Evolutionary conservation across 2,797 vertebrate genomes (phyloP).

Genomic region (Paramormyrops hopkinsi): DNA sequence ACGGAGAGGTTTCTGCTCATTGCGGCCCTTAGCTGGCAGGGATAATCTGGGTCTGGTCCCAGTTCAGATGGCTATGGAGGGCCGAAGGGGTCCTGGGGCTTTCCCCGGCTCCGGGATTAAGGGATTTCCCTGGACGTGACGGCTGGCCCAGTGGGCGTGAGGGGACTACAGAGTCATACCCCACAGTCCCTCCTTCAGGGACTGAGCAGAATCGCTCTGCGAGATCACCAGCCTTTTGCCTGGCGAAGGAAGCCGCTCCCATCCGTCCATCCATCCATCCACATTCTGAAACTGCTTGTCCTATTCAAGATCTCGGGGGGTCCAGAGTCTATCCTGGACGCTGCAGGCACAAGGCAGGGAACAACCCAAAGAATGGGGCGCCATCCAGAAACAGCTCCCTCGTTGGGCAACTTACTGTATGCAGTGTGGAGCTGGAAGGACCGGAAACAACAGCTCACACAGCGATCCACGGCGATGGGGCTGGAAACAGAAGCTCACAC

Average conservation of each 20-base stretch:
- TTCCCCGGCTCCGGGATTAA: neutral
- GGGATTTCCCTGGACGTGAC: neutral
- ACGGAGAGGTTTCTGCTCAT: constrained; percentile 20
- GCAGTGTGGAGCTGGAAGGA: neutral
- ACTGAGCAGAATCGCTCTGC: neutral
- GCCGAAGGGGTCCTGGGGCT: neutral
- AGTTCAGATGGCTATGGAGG: neutral
- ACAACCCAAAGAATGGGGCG: neutral
- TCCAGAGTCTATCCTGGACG: neutral
- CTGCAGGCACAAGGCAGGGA: neutral
- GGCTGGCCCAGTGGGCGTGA: neutral
- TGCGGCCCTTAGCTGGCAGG: neutral
- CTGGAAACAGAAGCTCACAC: neutral
- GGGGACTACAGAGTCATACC: neutral
- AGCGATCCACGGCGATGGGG: neutral
- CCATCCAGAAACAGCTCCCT: neutral
- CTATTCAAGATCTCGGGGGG: neutral
- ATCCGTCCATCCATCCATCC: neutral
- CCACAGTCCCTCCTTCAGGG: neutral
- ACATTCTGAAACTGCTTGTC: neutral
- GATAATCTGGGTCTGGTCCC: neutral
- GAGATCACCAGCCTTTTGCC: neutral
- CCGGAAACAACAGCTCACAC: neutral
- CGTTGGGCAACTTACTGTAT: neutral
- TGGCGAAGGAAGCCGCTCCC: neutral